These are phyloP conservation scores for Patella pellucida DNA, from an alignment of 2,888 invertebrate genomes.

Conservation along the genomic window DNA sequence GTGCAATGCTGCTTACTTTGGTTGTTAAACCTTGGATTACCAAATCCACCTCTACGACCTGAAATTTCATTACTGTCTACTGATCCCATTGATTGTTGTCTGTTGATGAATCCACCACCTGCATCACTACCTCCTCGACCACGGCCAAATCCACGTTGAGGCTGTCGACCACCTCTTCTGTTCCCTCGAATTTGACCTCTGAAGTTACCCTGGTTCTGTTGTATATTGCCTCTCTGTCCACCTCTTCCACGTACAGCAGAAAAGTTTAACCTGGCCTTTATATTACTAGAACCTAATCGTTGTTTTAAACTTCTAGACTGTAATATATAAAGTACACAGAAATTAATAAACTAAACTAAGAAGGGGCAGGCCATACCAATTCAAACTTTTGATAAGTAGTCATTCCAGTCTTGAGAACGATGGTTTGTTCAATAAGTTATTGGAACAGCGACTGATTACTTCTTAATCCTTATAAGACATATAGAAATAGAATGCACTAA, in stretches of 20 bases:
- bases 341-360: no score
- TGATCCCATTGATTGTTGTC: slow-evolving; percentile 8
- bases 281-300: slow-evolving; percentile 46
- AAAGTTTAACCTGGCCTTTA: slow-evolving; percentile 59
- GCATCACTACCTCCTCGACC: slow-evolving; percentile 29
- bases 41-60: slow-evolving; percentile 9
- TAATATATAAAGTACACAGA: slow-evolving; percentile 2
- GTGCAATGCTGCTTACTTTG: slow-evolving; percentile 9
- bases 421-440: no score
- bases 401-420: no score
- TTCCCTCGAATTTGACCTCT: slow-evolving; percentile 27
- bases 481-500: no score
- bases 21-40: slow-evolving; percentile 1
- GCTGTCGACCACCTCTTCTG: slow-evolving; percentile 21
- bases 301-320: slow-evolving; percentile 46
- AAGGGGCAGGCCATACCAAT: no score
- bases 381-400: no score
- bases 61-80: slow-evolving; percentile 3
- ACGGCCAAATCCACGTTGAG: slow-evolving; percentile 11
- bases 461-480: no score
- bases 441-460: no score
- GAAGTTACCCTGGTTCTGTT: slow-evolving; percentile 32
- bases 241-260: slow-evolving; percentile 48
- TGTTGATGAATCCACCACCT: slow-evolving; percentile 15
- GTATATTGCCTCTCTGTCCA: slow-evolving; percentile 32